Base-by-base conservation (phyloP, 2,888 invertebrate species). In the Lagria hirta region DNA sequence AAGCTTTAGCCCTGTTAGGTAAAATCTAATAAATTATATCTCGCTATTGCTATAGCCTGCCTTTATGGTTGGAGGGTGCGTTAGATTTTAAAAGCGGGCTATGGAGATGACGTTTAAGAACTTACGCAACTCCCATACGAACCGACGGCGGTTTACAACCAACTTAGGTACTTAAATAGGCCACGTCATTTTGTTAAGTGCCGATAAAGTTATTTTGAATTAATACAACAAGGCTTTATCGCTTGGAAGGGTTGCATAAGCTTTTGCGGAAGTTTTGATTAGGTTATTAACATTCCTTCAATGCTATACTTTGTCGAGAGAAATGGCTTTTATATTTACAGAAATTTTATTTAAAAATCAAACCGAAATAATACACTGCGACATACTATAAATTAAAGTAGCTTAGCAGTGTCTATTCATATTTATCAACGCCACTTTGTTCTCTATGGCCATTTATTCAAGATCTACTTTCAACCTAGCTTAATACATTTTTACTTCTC, bases 121-220 rank as follows among this genome's bases (percentile, higher is more conserved):
- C 32, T 46, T 42, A 20, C 30, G 44, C 10, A 27, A 14, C 15
- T 32, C 27, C 22, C 34, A 32, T 29, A 36, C 37, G 37, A 7
- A 26, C 12, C 18, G 21, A 32, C 4, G 23, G 34, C 23, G 13
- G 34, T 44, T 41, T 41, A 46, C 43, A 40, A 40, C 37, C 40
- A 44, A 46, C 42, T 51, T 43, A 43, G 38, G 44, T 43, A 30
- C 45, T 42, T 35, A 43, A 50, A 48, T 48, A 45, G 49, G 49
- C 52, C 49, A 41, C 45, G 48, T 48, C 46, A 52, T 52, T 50
- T 43, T 46, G 43, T 46, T 50, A 47, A 52, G 49, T 49, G 47
- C 44, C 48, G 42, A 49, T 52, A 48, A 50, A 50, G 49, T 50
- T 52, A 52, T 50, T 50, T 48, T 43, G 49, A 45, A 52, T 52